A percentile compares a stretch with the other conserved stretches of the same genome.
Conservation (phyloP, 1,140 invertebrate genomes). For the Euura saliciscinereae region DNA sequence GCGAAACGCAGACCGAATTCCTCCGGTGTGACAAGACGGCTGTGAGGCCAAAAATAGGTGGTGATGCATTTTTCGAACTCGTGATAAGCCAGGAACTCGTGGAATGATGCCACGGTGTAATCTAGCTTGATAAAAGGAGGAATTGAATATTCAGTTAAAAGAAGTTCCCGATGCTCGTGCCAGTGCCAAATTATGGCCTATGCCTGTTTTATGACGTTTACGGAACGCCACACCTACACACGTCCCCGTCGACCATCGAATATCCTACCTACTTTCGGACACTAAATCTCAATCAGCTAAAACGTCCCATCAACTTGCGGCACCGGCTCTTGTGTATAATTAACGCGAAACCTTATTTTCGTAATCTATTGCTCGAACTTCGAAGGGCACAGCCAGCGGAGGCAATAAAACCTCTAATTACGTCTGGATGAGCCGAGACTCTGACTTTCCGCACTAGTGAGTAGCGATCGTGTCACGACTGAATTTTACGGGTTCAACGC, state of each 20-base stretch:
- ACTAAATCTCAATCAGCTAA: slow-evolving; percentile 2
- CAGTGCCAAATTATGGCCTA: background rate
- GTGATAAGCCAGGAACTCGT: no score
- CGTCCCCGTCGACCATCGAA: background rate
- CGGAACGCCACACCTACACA: background rate
- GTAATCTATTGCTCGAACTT: background rate
- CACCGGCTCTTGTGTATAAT: background rate
- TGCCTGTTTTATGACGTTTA: slow-evolving; percentile 1
- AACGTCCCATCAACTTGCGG: background rate
- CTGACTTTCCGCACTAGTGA: background rate
- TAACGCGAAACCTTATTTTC: slow-evolving; percentile 5
- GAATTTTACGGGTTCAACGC: no score
- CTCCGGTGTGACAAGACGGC: no score
- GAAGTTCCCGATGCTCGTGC: no score
- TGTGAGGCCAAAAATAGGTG: no score
- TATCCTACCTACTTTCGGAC: background rate
- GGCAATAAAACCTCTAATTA: background rate
- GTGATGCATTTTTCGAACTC: no score
- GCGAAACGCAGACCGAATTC: no score
- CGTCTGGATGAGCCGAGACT: background rate
- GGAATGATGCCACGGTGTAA: no score
- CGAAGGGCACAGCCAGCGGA: background rate
- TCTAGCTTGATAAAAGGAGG: no score
- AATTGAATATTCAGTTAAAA: no score
- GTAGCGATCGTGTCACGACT: no score